Base-by-base conservation (phyloP, 2,888 invertebrate genomes). In the Dinocampus coccinellae region DNA sequence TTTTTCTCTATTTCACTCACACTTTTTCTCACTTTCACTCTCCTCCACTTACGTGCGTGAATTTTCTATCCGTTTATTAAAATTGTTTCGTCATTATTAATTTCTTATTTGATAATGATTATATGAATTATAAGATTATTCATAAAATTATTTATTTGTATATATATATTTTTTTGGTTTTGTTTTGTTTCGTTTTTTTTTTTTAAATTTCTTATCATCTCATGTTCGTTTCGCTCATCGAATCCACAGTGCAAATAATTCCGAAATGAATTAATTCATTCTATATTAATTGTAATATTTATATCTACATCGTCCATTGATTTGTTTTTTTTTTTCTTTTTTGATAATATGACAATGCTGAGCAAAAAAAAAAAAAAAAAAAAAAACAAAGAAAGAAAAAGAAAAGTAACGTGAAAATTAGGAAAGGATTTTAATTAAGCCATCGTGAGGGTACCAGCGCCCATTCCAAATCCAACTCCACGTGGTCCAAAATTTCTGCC, bases 391-490 rank as follows among this genome's bases (percentile, higher is more conserved):
- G 9, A 24, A 22, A 33, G 13, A 58, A 24, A 39, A 20, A 58
- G 24, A 58, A 60, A 52, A 47, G 36, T 47, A 20, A 42, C 16
- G n/a, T 29, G 61, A 20, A 26, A 20, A 53, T 7, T 13, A 20
- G 26, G 16, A 53, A 13, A 53, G 34, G 22, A 33, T 63, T n/a
- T 63, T 55, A 29, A 80, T 90, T 93, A 96, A 88, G 94, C 94
- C 94, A 95, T 96, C 84, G 95, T 93, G 82, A 96, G 91, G 85
- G 94, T 92, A 88, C 97, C 97, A 87, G 96, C 96, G 82, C 97
- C 97, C 90, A 96, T 90, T 79, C 97, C 97, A 85, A 93, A 97
- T 77, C 97, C 97, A 83, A 95, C 95, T 79, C 96, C 96, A 87
- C 93, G 95, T 47, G 96, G 95, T 69, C 96, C 96, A 85, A 91